Evolutionary conservation across 2,113 vertebrate species (phyloP).

Genomic region (Muscicapa adusta): DNA sequence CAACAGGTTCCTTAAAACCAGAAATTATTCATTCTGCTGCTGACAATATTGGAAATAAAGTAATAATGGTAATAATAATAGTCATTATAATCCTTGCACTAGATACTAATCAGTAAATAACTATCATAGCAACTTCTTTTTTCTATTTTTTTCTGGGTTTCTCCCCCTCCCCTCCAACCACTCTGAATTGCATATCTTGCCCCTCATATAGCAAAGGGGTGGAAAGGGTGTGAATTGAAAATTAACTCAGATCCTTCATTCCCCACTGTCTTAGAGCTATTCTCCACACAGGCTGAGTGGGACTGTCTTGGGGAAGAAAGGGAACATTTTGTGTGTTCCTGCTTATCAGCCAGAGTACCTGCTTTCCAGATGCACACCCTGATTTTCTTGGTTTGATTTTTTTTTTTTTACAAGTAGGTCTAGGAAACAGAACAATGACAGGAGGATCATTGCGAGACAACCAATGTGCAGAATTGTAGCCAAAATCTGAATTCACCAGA

Average conservation of each 20-base stretch:
- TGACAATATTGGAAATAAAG: slow-evolving; percentile 61
- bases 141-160: background rate
- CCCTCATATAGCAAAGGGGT: background rate
- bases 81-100: slow-evolving; percentile 54
- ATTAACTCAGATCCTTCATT: background rate
- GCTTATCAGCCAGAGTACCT: slow-evolving; percentile 58
- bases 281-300: background rate
- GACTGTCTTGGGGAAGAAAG: background rate
- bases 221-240: slow-evolving; percentile 26
- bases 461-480: slow-evolving; percentile 49
- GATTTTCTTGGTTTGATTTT: background rate
- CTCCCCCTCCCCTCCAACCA: background rate
- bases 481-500: slow-evolving; percentile 69
- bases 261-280: slow-evolving; percentile 12
- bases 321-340: slow-evolving; percentile 14
- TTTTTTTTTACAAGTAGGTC: slow-evolving; percentile 51
- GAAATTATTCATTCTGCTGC: slow-evolving; percentile 36
- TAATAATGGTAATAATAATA: slow-evolving; percentile 28
- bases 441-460: slow-evolving; percentile 63
- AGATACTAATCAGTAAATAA: slow-evolving; percentile 62
- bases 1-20: slow-evolving; percentile 12
- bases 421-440: slow-evolving; percentile 65
- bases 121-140: slow-evolving; percentile 32
- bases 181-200: slow-evolving; percentile 37
- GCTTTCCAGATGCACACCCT: slow-evolving; percentile 53